Evolutionary conservation across 2,797 vertebrate species (phyloP), one percentile per base, ranked within the genome.

Genomic region (Podarcis siculus): DNA sequence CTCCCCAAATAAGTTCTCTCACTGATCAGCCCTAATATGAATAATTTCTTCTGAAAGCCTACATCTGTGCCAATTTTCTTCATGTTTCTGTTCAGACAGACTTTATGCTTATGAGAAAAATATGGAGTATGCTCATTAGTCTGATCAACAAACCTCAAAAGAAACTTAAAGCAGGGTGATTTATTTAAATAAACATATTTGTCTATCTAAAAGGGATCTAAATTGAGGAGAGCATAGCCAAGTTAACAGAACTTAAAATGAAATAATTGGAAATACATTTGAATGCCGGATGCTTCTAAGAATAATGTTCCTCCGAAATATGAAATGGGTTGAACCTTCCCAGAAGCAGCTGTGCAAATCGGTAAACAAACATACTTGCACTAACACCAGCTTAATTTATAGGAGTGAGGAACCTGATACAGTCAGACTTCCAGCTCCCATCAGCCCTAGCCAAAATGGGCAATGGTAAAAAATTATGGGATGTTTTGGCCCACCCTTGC

Each of bases 161-260:
- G 58, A 72, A 88, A 90, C 81, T 58, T 89, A 25, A 83, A 79
- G 81, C 58, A 73, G 32, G 71, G n/a, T 23, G 67, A 84, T 87
- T 75, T 75, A 67, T 58, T 84, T 80, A 76, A 87, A 91, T 72
- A 88, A 87, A 21, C 15, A n/a, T 0, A 64, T 64, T 84, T 21
- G 42, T 89, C 4, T 79, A 69, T 1, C 0, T 0, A 83, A 78
- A 84, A 89, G 91, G 88, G 35, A 42, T 71, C 82, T 76, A 81
- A 90, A 84, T 81, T 12, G 67, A 86, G 87, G 45, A 80, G 85
- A 87, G 88, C 64, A 61, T 21, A 10, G 58, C 21, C 85, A 93
- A 94, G 90, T 94, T 88, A 94, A 93, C 82, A 82, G 81, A 86
- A 58, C 27, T 82, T 64, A 87, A 79, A 27, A 79, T 67, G 64